Conservation (phyloP, 2,113 vertebrate genomes). For the Chauna torquata region DNA sequence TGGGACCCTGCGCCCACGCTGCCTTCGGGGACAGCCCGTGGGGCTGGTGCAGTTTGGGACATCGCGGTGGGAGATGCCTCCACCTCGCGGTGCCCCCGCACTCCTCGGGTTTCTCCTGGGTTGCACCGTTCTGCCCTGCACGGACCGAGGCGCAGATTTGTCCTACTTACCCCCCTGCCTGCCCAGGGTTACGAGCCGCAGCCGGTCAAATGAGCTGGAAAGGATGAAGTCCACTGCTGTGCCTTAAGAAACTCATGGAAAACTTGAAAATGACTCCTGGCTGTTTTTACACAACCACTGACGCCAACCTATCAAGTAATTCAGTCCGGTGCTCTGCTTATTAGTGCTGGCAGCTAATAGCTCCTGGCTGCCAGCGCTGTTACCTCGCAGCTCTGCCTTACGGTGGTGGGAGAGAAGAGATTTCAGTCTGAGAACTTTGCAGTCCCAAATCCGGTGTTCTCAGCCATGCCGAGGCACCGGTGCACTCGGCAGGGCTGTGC, state of each 20-base stretch:
- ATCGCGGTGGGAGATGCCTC: neutral
- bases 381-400: neutral
- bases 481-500: neutral
- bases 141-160: neutral
- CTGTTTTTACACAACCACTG: neutral
- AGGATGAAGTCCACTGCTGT: neutral
- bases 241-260: neutral
- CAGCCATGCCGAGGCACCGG: too few relatives aligned
- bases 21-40: neutral
- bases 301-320: neutral
- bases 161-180: neutral
- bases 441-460: fast-evolving
- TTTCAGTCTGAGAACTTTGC: neutral
- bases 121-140: neutral
- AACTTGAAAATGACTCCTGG: neutral
- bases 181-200: neutral
- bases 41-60: neutral
- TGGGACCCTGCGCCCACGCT: neutral
- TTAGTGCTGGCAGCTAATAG: neutral
- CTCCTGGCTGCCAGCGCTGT: neutral
- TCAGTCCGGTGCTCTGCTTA: neutral
- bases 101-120: too few relatives aligned
- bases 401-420: neutral
- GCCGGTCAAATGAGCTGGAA: neutral
- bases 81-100: neutral